Conservation (phyloP, 2,888 invertebrate species). For the Spodoptera picta region DNA sequence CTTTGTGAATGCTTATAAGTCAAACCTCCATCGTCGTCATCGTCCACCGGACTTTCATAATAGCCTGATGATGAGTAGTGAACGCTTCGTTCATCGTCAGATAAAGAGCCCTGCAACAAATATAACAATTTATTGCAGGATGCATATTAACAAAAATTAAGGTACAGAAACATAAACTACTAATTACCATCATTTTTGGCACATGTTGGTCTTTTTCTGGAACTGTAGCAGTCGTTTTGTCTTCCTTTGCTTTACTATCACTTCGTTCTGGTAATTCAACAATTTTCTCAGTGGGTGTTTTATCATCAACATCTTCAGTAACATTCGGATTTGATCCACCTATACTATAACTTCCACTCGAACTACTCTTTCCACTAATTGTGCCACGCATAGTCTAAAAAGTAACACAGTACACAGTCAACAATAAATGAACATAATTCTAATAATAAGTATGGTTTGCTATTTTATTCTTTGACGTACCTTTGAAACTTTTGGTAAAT, state of each 20-base stretch:
- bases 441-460: neutral
- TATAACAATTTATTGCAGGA: neutral
- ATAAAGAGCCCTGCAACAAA: constrained; percentile 87
- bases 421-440: neutral
- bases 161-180: neutral
- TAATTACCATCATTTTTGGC: constrained; percentile 80
- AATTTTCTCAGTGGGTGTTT: constrained; percentile 71
- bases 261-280: constrained; percentile 69
- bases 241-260: constrained; percentile 67
- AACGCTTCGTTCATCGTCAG: constrained; percentile 91
- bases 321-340: constrained; percentile 84
- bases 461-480: constrained; percentile 42
- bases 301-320: constrained; percentile 72
- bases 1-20: constrained; percentile 87
- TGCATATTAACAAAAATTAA: neutral
- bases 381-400: constrained; percentile 73
- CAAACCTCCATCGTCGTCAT: constrained; percentile 88
- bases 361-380: constrained; percentile 85
- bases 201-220: constrained; percentile 76
- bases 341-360: constrained; percentile 86
- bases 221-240: constrained; percentile 63
- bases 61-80: constrained; percentile 93
- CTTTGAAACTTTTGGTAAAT: constrained; percentile 68
- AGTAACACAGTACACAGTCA: constrained; percentile 7
- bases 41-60: constrained; percentile 92